A percentile compares a stretch with the other conserved stretches of the same genome.
Evolutionary conservation across 2,797 vertebrate species (phyloP).

Genomic region (Malacoraja senta): DNA sequence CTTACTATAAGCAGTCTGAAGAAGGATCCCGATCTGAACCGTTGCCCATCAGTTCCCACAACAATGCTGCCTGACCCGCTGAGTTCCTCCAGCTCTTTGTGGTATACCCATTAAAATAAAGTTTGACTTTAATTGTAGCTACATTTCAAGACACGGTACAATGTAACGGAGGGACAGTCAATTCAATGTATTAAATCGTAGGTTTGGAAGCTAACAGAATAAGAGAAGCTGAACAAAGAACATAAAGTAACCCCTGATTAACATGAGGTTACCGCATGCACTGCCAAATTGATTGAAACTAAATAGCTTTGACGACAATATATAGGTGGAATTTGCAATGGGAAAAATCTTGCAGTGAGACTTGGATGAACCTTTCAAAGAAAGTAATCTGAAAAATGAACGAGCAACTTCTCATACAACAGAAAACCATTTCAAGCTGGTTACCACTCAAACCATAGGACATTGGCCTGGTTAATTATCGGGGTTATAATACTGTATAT

Average conservation of each 20-base stretch:
- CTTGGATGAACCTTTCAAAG: neutral
- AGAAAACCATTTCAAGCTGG: neutral
- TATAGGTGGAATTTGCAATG: neutral
- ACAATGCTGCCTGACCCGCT: too few species aligned
- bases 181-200: neutral
- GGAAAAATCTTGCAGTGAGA: neutral
- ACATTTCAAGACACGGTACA: neutral
- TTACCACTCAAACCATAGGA: neutral
- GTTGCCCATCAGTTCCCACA: too few species aligned
- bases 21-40: too few species aligned
- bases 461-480: neutral
- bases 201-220: conserved; percentile 6
- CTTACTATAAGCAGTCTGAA: too few species aligned
- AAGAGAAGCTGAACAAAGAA: neutral
- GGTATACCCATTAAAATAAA: neutral
- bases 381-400: neutral
- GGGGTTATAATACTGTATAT: too few species aligned
- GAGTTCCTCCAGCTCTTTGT: too few species aligned
- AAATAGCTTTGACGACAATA: neutral
- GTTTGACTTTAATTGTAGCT: neutral
- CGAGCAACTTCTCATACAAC: neutral
- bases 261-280: neutral
- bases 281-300: neutral
- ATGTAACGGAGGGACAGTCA: neutral
- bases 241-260: neutral